Conservation (phyloP, 2,113 vertebrate species). For the Apeltes quadracus region DNA sequence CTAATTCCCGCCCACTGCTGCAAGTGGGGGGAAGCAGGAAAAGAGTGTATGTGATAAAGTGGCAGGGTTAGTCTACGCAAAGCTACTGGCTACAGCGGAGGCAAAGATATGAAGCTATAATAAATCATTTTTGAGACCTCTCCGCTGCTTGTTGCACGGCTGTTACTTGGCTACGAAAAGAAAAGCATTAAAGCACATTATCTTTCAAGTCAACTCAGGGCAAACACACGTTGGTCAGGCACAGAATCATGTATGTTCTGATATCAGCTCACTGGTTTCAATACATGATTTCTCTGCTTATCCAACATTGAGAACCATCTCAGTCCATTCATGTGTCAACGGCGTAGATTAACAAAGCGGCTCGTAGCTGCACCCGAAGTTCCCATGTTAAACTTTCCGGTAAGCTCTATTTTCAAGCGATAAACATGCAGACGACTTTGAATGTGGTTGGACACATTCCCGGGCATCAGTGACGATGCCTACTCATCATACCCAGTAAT, state of each 20-base stretch:
- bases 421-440: slow-evolving; percentile 62
- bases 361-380: not conserved
- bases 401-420: slow-evolving; percentile 56
- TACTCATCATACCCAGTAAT: slow-evolving; percentile 70
- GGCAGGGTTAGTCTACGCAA: slow-evolving; percentile 61
- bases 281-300: slow-evolving; percentile 52
- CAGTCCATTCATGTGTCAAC: slow-evolving; percentile 2
- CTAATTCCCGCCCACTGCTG: slow-evolving; percentile 13
- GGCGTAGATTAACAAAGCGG: slow-evolving; percentile 27
- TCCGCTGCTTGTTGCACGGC: slow-evolving; percentile 64
- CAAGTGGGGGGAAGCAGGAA: slow-evolving; percentile 16
- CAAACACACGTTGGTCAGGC: slow-evolving; percentile 26
- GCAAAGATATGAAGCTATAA: slow-evolving; percentile 34
- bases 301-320: slow-evolving; percentile 2
- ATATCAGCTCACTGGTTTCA: slow-evolving; percentile 25
- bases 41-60: slow-evolving; percentile 19
- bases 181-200: slow-evolving; percentile 65
- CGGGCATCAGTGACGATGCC: slow-evolving; percentile 59
- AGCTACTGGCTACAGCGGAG: slow-evolving; percentile 33
- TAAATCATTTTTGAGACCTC: slow-evolving; percentile 60
- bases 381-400: slow-evolving; percentile 18
- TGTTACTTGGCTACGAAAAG: slow-evolving; percentile 70
- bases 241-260: slow-evolving; percentile 36
- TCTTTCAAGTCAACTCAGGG: slow-evolving; percentile 1
- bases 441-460: slow-evolving; percentile 65